Evolutionary conservation across 2,888 invertebrate species (phyloP).

Genomic region (Asteroscopus sphinx): DNA sequence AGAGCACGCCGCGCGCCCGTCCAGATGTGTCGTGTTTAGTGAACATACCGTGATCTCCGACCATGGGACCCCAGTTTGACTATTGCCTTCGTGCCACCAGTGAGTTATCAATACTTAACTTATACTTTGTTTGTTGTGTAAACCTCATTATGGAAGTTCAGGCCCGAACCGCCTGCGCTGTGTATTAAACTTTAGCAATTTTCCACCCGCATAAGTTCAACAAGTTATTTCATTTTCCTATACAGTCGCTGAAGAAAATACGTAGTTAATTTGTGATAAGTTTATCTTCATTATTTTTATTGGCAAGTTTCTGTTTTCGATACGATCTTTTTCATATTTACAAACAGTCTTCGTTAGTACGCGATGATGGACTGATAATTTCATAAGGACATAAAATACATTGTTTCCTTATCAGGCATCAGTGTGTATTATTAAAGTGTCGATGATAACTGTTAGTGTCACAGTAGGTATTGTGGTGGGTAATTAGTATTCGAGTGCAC

Average conservation of each 20-base stretch:
- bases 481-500: constrained; percentile 45
- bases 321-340: constrained; percentile 44
- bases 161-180: constrained; percentile 41
- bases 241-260: constrained; percentile 26
- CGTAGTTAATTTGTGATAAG: constrained; percentile 34
- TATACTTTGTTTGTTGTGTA: constrained; percentile 45
- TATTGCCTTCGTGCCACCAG: constrained; percentile 86
- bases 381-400: constrained; percentile 48
- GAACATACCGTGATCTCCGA: constrained; percentile 62
- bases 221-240: constrained; percentile 53
- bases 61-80: constrained; percentile 87
- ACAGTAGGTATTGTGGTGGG: constrained; percentile 32
- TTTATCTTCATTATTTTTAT: constrained; percentile 33
- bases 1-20: constrained; percentile 81
- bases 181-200: constrained; percentile 64
- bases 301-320: constrained; percentile 9
- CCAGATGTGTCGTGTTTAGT: constrained; percentile 86
- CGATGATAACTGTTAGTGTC: constrained; percentile 53
- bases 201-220: constrained; percentile 47
- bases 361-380: constrained; percentile 32
- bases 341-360: constrained; percentile 41
- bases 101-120: constrained; percentile 69
- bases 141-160: constrained; percentile 49
- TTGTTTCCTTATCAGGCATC: constrained; percentile 55
- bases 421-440: constrained; percentile 44